Evolutionary conservation across 1,140 invertebrate species (phyloP).

Genomic region (Atta texana): DNA sequence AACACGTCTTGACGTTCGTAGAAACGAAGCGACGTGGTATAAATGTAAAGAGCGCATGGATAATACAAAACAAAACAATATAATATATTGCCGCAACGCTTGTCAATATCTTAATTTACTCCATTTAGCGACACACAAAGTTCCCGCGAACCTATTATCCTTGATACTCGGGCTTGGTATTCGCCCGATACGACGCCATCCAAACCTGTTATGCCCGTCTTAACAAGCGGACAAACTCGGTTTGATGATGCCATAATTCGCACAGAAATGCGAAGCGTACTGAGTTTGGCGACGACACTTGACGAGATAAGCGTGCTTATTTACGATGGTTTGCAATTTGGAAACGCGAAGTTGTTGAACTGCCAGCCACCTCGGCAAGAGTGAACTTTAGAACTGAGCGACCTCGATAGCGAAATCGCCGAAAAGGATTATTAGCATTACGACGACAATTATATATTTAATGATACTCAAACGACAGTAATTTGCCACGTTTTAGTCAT

Average conservation of each 20-base stretch:
- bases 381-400: conserved; percentile 7
- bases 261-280: conserved; percentile 29
- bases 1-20: conserved; percentile 21
- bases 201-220: conserved; percentile 17
- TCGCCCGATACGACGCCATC: background rate
- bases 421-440: conserved; percentile 17
- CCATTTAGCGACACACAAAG: conserved; percentile 39
- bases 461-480: background rate
- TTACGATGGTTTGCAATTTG: conserved; percentile 57
- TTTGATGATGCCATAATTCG: conserved; percentile 64
- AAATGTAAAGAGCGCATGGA: conserved; percentile 25
- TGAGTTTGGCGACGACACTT: conserved; percentile 60
- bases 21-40: conserved; percentile 27
- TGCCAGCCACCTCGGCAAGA: background rate
- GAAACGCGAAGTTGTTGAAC: conserved; percentile 64
- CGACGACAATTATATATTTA: background rate
- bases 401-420: background rate
- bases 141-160: conserved; percentile 25
- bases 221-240: conserved; percentile 53
- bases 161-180: background rate
- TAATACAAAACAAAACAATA: conserved; percentile 20
- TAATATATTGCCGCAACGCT: conserved; percentile 22
- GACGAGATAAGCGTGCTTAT: conserved; percentile 64
- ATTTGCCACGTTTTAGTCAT: background rate
- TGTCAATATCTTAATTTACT: conserved; percentile 54